Percentiles rank a stretch among this genome's conserved stretches.
Conservation (phyloP, 2,797 vertebrate genomes). For the Coilia nasus region DNA sequence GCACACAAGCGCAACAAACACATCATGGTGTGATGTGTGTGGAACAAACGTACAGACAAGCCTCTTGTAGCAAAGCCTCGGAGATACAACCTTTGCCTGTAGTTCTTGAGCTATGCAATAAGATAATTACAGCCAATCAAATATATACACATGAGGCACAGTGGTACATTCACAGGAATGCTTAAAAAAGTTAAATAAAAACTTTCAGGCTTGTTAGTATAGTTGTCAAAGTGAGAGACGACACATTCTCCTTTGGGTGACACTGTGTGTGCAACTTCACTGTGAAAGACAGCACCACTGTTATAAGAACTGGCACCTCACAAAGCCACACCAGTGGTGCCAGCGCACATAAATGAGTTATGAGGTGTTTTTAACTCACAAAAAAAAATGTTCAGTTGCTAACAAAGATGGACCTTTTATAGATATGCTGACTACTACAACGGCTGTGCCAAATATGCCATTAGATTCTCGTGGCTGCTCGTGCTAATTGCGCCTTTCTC, state of each 20-base stretch:
- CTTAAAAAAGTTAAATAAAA: neutral
- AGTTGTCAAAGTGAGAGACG: neutral
- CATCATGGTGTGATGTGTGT: too few species aligned
- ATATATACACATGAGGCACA: neutral
- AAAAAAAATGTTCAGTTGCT: neutral
- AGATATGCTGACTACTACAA: neutral
- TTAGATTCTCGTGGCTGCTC: neutral
- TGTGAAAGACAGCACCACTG: neutral
- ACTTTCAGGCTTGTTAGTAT: neutral
- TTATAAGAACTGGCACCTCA: neutral
- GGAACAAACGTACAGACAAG: neutral
- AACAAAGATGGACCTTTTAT: neutral
- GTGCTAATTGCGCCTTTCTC: conserved; percentile 5
- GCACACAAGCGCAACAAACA: neutral
- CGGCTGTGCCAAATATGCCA: neutral
- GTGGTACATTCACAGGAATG: neutral
- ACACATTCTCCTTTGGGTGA: neutral
- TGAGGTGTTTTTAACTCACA: neutral
- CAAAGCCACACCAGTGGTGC: neutral
- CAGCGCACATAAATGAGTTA: neutral
- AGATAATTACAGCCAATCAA: conserved; percentile 2
- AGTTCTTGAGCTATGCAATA: neutral
- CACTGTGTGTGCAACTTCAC: neutral
- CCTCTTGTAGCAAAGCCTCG: neutral
- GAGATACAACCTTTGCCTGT: conserved; percentile 13